Base-by-base conservation (phyloP, 2,113 vertebrate species). In the Haemorhous mexicanus region DNA sequence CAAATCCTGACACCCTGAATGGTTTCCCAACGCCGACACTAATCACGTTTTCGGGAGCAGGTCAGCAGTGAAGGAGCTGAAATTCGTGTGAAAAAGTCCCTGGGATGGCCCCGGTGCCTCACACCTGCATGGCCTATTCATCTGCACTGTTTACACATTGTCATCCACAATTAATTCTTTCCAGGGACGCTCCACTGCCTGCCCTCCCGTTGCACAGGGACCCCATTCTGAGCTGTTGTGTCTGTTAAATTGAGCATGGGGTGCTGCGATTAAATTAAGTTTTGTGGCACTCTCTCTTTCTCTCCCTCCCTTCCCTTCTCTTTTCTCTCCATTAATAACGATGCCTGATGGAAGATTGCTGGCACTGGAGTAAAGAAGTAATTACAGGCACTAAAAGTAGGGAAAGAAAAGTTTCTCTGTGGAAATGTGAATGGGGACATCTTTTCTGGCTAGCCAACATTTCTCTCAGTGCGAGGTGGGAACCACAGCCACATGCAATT, bases 221-320 rank as follows among this genome's bases (percentile, higher is more conserved):
- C 98, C 98, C 97, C 98, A 97, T 98, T 97, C 97, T 79, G 98
- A 98, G 98, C 97, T 96, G 98, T 98, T 98, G 97, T 98, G 98
- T 97, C 97, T 98, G 98, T 97, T 98, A 97, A 98, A 98, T 98
- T 98, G 98, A 98, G 98, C 98, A 97, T 98, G 96, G 95, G 97
- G 95, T 96, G 89, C 97, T 96, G 95, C 90, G 97, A 98, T 98
- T 98, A 97, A 98, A 98, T 97, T 97, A 98, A 98, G 95, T 98
- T 98, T 97, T 97, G 97, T 97, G 95, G 96, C 74, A 62, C 96
- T 91, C 84, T 70, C 83, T 77, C 92, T 87, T 61, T 90, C 87
- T 84, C 91, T 55, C 84, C 68, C 76, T 82, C 88, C 94, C 81
- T 87, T 49, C 50, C 68, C 87, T 79, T 79, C 95, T 82, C 74